Evolutionary conservation across 2,797 vertebrate genomes (phyloP).

Genomic region (Sciurus carolinensis): DNA sequence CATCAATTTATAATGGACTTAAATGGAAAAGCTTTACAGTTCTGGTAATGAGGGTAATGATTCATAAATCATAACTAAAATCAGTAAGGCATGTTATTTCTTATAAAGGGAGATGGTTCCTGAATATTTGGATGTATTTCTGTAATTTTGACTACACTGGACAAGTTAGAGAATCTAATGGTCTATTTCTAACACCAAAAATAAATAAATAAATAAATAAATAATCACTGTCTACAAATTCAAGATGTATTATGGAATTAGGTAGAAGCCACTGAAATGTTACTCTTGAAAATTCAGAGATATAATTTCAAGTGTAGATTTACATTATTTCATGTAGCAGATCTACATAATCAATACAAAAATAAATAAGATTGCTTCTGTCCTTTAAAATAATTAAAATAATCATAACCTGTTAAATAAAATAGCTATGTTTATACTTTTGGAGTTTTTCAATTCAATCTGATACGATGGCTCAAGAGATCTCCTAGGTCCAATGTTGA

Average conservation of each 20-base stretch:
- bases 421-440: not conserved
- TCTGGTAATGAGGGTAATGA: not conserved
- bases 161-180: not conserved
- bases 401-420: not conserved
- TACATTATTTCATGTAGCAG: not conserved
- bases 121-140: not conserved
- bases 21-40: not conserved
- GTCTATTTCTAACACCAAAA: not conserved
- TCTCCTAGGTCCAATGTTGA: not conserved
- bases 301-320: not conserved
- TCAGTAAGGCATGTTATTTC: not conserved
- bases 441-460: not conserved
- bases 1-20: not conserved
- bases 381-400: not conserved
- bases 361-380: not conserved
- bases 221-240: too few relatives aligned
- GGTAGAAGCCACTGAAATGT: too few relatives aligned
- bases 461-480: not conserved
- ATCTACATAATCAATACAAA: not conserved
- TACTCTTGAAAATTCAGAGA: not conserved
- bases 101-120: not conserved
- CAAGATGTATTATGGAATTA: too few relatives aligned
- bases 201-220: not conserved
- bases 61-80: not conserved
- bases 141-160: not conserved